A percentile compares a stretch with the other conserved stretches of the same genome.
These are phyloP conservation scores for Dilophus febrilis DNA, from an alignment of 2,888 invertebrate species.

Conservation along the genomic window DNA sequence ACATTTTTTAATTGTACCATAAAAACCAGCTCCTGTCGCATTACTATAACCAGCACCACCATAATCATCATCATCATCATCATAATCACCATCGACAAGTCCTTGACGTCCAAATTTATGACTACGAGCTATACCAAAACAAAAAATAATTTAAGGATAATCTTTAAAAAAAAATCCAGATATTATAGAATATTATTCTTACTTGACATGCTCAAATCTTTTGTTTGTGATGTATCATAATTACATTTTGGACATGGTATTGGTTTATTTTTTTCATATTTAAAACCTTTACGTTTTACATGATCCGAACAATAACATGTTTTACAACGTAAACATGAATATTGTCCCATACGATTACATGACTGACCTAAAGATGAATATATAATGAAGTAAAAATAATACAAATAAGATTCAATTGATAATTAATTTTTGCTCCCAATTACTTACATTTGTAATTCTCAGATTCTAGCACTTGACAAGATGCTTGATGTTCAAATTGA, in stretches of 20 bases:
- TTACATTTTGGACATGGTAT: conserved; percentile 91
- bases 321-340: conserved; percentile 89
- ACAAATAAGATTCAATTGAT: conserved; percentile 4
- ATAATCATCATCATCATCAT: conserved; percentile 47
- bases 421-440: too few relatives aligned
- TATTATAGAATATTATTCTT: conserved; percentile 28
- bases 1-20: conserved; percentile 7
- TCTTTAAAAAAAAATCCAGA: conserved; percentile 3
- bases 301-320: conserved; percentile 95
- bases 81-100: conserved; percentile 39
- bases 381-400: conserved; percentile 3
- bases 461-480: conserved; percentile 85
- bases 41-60: conserved; percentile 29
- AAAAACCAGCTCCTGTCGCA: conserved; percentile 15
- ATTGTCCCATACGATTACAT: conserved; percentile 86
- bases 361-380: conserved; percentile 51
- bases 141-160: conserved; percentile 5
- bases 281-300: conserved; percentile 78
- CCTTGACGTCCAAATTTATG: conserved; percentile 83
- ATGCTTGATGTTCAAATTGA: conserved; percentile 95
- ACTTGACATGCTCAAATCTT: conserved; percentile 92
- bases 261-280: conserved; percentile 65
- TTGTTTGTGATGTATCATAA: conserved; percentile 81
- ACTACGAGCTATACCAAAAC: conserved; percentile 49
- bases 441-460: conserved; percentile 82